Evolutionary conservation across 2,888 invertebrate species (phyloP), one percentile per base, ranked within the genome.

Genomic region (Coenonympha glycerion): DNA sequence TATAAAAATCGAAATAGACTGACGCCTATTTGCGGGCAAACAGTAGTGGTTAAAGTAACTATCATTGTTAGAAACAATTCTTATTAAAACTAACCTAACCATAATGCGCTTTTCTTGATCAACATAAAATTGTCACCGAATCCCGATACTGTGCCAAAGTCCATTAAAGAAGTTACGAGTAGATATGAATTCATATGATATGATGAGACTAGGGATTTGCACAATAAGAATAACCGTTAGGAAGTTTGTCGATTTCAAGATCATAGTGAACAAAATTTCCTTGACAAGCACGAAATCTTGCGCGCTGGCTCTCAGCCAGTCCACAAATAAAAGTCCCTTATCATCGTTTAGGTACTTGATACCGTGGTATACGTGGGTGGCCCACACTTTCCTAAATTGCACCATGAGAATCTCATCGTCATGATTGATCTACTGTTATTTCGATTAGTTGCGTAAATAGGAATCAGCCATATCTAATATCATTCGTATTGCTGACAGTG

Each of bases 321-420:
- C 33, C 31, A 44, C 44, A 31, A 19, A 33, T 22, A 31, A 44
- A 44, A 44, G 21, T 22, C 6, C 6, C 11, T 30, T 22, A 44
- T 44, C 44, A 44, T 44, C 31, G 44, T 31, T 31, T n/a, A 41
- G 37, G 37, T 24, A 39, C 13, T 18, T 19, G 33, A 33, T 21
- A 44, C 16, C 52, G 48, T 52, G n/a, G n/a, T n/a, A n/a, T n/a
- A n/a, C n/a, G n/a, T n/a, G 52, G 52, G 52, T 44, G 52, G 52
- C 48, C 52, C 15, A 26, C n/a, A 30, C 39, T 40, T 39, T 52
- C 13, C 16, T 33, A 8, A 15, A 31, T 44, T 33, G 9, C 21
- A 28, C 28, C 31, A 16, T 30, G 11, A 31, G 15, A 33, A 33
- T 31, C 44, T 22, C 19, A 33, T 44, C 31, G 15, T 31, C 21